Conservation (phyloP, 2,797 vertebrate species). For the Chaetophractus vellerosus region DNA sequence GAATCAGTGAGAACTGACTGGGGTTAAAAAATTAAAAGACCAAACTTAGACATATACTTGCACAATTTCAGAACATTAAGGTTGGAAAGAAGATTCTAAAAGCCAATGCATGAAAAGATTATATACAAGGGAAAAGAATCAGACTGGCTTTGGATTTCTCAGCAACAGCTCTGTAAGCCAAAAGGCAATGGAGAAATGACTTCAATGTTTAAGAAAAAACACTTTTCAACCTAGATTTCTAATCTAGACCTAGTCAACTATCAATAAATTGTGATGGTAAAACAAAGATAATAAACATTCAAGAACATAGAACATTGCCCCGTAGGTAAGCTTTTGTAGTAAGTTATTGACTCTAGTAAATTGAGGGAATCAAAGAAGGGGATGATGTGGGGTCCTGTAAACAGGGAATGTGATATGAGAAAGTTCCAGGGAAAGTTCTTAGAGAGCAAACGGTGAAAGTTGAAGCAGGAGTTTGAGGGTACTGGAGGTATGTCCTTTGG, state of each 20-base stretch:
- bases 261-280: background rate
- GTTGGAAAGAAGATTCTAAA: background rate
- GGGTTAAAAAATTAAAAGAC: background rate
- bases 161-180: background rate
- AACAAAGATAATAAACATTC: background rate
- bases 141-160: background rate
- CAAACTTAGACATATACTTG: background rate
- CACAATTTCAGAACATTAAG: slow-evolving; percentile 44
- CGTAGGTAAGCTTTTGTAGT: background rate
- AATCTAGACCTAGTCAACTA: background rate
- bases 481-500: too few relatives aligned
- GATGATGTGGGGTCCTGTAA: background rate
- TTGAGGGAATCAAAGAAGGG: background rate
- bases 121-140: background rate
- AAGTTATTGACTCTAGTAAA: background rate
- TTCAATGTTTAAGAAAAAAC: background rate
- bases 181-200: background rate
- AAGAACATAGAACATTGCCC: background rate
- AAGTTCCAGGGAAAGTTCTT: too few relatives aligned
- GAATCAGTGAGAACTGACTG: background rate
- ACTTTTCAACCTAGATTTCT: background rate
- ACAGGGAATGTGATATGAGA: background rate
- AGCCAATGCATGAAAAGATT: background rate
- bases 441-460: too few relatives aligned
- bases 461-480: too few relatives aligned